Evolutionary conservation across 2,113 vertebrate genomes (phyloP).

Genomic region (Alethe castanea): DNA sequence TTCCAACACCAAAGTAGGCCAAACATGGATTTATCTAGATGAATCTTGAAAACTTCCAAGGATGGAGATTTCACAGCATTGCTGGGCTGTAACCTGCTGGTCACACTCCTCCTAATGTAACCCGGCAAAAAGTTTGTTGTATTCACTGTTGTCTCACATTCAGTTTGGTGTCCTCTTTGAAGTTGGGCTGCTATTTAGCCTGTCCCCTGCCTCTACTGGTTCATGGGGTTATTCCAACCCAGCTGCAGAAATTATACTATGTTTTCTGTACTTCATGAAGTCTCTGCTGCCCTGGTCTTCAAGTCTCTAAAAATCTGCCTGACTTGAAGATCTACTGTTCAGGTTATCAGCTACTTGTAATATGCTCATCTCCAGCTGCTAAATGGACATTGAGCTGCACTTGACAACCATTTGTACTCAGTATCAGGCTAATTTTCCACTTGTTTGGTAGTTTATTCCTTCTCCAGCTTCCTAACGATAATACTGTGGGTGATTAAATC

Average conservation of each 20-base stretch:
- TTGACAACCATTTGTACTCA: background rate
- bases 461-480: background rate
- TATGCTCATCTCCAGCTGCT: background rate
- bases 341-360: background rate
- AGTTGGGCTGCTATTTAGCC: background rate
- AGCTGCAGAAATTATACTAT: background rate
- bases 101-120: background rate
- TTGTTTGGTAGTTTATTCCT: background rate
- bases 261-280: background rate
- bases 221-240: background rate
- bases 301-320: background rate
- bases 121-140: background rate
- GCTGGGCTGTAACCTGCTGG: background rate
- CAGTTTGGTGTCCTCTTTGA: background rate
- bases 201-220: background rate
- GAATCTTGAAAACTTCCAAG: background rate
- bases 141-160: background rate
- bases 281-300: background rate
- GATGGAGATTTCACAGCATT: background rate
- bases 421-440: background rate
- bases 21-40: background rate
- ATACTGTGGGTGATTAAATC: background rate
- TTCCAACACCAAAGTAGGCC: background rate
- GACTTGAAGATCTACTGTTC: background rate
- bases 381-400: background rate